These are phyloP conservation scores for Macaca mulatta DNA, from an alignment of 2,113 vertebrate species.

Conservation along the genomic window DNA sequence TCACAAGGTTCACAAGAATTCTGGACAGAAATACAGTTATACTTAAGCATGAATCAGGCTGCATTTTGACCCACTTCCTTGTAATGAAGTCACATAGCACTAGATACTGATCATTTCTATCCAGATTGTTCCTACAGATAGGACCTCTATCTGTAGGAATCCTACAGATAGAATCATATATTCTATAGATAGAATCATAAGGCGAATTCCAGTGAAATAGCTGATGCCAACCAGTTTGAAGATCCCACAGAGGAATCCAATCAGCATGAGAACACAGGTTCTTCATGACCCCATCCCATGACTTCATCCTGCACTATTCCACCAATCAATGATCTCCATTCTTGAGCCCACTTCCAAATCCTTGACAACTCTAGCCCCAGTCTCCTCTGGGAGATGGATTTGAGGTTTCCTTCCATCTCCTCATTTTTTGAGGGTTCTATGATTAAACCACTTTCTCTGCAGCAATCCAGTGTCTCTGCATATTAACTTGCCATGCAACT, in stretches of 20 bases:
- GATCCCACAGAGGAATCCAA: not conserved
- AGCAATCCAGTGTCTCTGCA: not conserved
- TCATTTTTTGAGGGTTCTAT: not conserved
- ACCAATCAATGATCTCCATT: not conserved
- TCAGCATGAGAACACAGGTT: not conserved
- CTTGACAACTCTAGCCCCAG: not conserved
- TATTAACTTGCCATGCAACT: not conserved
- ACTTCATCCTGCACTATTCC: not conserved
- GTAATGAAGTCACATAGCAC: not conserved
- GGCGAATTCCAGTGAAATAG: not conserved
- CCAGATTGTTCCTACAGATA: not conserved
- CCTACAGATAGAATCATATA: too few relatives aligned
- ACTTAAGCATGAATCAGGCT: not conserved
- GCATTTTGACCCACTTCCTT: not conserved
- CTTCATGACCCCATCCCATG: not conserved
- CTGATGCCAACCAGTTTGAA: not conserved
- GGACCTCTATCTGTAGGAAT: not conserved
- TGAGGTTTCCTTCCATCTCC: not conserved
- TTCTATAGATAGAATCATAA: too few relatives aligned
- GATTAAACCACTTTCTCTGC: not conserved
- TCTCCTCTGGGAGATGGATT: not conserved
- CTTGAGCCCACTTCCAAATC: not conserved
- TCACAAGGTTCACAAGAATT: not conserved
- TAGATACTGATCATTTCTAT: not conserved
- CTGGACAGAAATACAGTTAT: not conserved